These are phyloP conservation scores for Dicrostonyx torquatus DNA, from an alignment of 2,797 vertebrate species.

Conservation along the genomic window DNA sequence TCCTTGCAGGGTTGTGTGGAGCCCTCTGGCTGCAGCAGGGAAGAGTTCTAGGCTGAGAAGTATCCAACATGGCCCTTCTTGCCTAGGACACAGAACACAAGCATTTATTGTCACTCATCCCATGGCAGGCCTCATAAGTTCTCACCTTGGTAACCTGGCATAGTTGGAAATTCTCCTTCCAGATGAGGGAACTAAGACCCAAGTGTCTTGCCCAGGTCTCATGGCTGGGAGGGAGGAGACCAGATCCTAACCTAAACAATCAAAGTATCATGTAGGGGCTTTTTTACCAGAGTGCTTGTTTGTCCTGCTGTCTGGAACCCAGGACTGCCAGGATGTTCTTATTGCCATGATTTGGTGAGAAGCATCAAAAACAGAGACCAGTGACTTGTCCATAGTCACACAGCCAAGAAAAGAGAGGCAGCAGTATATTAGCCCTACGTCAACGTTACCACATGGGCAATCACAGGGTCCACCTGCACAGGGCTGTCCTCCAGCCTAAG, in stretches of 20 bases:
- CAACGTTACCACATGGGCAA: neutral
- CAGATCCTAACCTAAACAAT: neutral
- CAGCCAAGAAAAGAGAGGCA: neutral
- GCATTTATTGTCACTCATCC: neutral
- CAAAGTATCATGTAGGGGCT: neutral
- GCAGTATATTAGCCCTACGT: accelerated
- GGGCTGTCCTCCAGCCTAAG: neutral
- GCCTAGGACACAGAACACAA: neutral
- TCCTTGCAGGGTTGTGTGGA: neutral
- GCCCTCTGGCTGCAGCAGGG: neutral
- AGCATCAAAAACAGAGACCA: neutral
- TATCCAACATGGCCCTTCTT: neutral
- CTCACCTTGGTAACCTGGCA: neutral
- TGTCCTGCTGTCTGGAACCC: neutral
- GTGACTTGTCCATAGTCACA: neutral
- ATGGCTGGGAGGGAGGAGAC: neutral
- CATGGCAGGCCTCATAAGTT: neutral
- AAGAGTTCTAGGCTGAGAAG: neutral
- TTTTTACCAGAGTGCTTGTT: neutral
- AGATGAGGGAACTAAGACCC: neutral
- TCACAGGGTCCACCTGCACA: neutral
- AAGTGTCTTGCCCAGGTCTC: neutral
- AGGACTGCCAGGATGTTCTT: neutral
- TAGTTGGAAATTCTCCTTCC: neutral
- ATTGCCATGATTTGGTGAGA: neutral